Base-by-base conservation (phyloP, 2,113 vertebrate genomes). In the Lasiurus borealis region DNA sequence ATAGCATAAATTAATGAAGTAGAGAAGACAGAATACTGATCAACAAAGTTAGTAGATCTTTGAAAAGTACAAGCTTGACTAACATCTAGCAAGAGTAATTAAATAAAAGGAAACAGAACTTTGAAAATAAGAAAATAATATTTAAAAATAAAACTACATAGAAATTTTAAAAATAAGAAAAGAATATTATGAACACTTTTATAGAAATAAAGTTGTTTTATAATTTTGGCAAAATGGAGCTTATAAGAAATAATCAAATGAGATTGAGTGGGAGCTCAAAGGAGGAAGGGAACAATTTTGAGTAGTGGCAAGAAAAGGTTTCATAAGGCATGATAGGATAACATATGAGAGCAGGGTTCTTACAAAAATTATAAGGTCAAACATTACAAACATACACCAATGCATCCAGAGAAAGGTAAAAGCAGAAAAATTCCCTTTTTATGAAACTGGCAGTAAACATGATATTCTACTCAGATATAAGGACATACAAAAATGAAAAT, bases 1-100 rank as follows among this genome's bases (percentile, higher is more conserved):
- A 82, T 40, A 75, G 11, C 34, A 76, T 62, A 88, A 91, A 88
- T 81, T 81, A 96, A 93, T 36, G 66, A 93, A 69, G 54, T 62
- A 62, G 48, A 88, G 40, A 91, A 69, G 27, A 76, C 6, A 59
- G n/a, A 73, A 29, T 31, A 54, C 19, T 75, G 46, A 89, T 40
- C 29, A 76, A 10, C 10, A 52, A 31, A 81, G 40, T 80, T 91
- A 91, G 81, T 11, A 85, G 18, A 44, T 64, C 34, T 68, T 57
- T 76, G 21, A 50, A 87, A 75, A 83, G 44, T 66, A 11, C 1
- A 84, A 73, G 64, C 36, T 44, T 46, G n/a, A 29, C 27, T 59
- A 72, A 76, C 29, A 88, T 69, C 19, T 78, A 46, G 16, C 31
- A 34, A 52, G 23, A 40, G 27, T 64, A 77, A 71, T 78, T 36